Evolutionary conservation across 2,888 invertebrate genomes (phyloP).

Genomic region (Oegoconia quadripuncta): DNA sequence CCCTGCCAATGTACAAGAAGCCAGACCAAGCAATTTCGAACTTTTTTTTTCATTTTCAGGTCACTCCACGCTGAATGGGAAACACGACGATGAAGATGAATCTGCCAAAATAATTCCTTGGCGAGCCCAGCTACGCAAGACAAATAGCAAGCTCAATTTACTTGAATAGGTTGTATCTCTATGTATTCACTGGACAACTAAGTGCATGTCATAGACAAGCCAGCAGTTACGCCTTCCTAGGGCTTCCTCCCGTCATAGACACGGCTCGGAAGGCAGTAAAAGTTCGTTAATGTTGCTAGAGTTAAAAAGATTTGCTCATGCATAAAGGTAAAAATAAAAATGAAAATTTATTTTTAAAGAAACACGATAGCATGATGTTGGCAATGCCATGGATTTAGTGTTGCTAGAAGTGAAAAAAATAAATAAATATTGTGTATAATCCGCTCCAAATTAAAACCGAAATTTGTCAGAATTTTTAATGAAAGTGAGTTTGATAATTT

Average conservation of each 20-base stretch:
- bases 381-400: conserved; percentile 45
- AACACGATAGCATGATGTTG: conserved; percentile 7
- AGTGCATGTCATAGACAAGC: too few species aligned
- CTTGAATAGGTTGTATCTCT: conserved; percentile 73
- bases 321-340: neutral
- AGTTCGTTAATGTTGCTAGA: conserved; percentile 24
- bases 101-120: conserved; percentile 90
- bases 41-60: conserved; percentile 43
- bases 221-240: too few species aligned
- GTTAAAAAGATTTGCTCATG: conserved; percentile 14
- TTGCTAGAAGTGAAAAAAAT: conserved; percentile 31
- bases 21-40: too few species aligned
- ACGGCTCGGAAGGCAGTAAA: too few species aligned
- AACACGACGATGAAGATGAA: conserved; percentile 75
- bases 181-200: too few species aligned
- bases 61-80: conserved; percentile 57
- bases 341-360: too few species aligned
- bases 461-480: conserved; percentile 9
- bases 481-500: conserved; percentile 20
- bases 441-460: neutral
- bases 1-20: too few species aligned
- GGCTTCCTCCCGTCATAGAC: too few species aligned
- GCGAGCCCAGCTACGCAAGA: conserved; percentile 93
- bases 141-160: conserved; percentile 92
- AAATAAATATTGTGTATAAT: too few species aligned